These are phyloP conservation scores for Perizoma flavofasciatum DNA, from an alignment of 2,888 invertebrate species.

Conservation along the genomic window DNA sequence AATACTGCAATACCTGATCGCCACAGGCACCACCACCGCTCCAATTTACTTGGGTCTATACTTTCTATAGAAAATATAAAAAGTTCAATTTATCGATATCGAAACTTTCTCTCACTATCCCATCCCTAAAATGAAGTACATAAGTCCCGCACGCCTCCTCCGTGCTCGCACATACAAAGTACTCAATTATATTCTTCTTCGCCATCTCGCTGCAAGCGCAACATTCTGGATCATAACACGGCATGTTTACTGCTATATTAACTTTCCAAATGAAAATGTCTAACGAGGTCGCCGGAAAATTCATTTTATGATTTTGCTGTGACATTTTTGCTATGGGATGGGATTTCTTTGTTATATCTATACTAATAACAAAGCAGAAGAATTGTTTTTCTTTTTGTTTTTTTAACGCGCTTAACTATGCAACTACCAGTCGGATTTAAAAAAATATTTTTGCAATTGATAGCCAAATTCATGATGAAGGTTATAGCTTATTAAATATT, in stretches of 20 bases:
- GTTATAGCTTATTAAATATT: no score
- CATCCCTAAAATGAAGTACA: conserved; percentile 43
- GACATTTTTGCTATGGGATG: conserved; percentile 11
- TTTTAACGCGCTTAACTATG: no score
- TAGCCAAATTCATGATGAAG: no score
- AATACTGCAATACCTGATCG: no score
- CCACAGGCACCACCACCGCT: no score
- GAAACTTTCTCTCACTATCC: conserved; percentile 4
- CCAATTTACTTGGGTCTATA: no score
- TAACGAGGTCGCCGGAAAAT: conserved; percentile 24
- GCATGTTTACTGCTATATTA: conserved; percentile 29
- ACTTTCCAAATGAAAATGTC: conserved; percentile 29
- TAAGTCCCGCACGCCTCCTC: conserved; percentile 58
- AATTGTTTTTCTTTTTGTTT: no score
- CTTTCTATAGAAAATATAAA: no score
- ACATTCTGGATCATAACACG: conserved; percentile 28
- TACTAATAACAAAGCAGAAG: no score
- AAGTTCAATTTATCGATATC: no score
- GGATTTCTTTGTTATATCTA: not conserved
- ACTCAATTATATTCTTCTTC: conserved; percentile 62
- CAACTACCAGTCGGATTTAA: no score
- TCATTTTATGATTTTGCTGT: conserved; percentile 7
- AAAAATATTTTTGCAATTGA: no score
- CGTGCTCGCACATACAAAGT: conserved; percentile 76
- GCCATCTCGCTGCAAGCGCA: conserved; percentile 35